Conservation (phyloP, 2,797 vertebrate species). For the Morelia viridis region DNA sequence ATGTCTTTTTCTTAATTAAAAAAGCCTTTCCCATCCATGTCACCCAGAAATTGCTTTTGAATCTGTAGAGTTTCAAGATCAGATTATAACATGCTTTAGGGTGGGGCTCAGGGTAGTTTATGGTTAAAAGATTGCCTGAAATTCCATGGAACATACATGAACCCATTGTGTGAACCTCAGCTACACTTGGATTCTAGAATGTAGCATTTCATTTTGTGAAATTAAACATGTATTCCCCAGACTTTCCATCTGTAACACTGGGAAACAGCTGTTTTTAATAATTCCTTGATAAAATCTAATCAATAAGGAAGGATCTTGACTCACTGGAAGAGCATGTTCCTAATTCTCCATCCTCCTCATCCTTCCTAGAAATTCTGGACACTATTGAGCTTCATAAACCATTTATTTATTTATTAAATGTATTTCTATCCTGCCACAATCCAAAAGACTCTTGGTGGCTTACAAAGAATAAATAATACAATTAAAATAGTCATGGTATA, state of each 20-base stretch:
- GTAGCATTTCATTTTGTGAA: background rate
- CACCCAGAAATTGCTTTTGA: background rate
- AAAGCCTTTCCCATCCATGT: background rate
- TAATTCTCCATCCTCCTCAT: background rate
- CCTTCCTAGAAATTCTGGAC: background rate
- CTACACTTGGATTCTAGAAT: background rate
- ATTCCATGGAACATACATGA: background rate
- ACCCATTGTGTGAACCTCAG: background rate
- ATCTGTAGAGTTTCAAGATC: background rate
- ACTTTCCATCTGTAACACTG: background rate
- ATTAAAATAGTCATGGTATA: background rate
- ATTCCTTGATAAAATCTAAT: background rate
- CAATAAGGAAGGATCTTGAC: background rate
- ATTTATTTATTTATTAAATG: background rate
- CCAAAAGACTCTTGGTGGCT: background rate
- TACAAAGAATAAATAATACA: background rate
- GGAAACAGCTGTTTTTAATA: background rate
- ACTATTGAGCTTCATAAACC: background rate
- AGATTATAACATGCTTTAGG: background rate
- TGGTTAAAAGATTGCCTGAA: background rate
- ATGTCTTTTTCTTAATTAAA: background rate
- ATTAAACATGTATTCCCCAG: background rate
- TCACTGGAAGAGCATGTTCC: background rate
- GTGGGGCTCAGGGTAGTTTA: background rate
- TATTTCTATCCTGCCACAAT: background rate